These are phyloP conservation scores for Leucosticte australis DNA, from an alignment of 2,113 vertebrate genomes.

Conservation along the genomic window DNA sequence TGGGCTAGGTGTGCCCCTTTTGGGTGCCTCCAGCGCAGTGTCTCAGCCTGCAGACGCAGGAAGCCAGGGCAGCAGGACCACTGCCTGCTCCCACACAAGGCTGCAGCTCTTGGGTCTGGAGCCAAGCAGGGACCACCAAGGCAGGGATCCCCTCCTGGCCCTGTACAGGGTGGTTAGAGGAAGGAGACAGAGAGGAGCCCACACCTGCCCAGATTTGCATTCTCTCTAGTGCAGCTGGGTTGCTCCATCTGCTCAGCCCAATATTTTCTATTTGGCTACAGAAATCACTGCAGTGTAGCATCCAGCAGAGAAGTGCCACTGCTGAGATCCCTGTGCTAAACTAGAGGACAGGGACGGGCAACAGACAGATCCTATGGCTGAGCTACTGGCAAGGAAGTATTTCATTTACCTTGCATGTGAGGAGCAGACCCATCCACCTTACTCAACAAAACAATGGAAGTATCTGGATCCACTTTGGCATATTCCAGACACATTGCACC, in stretches of 20 bases:
- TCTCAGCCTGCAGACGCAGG: background rate
- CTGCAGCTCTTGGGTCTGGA: background rate
- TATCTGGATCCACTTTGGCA: background rate
- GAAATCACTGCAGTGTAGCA: background rate
- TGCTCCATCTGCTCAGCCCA: background rate
- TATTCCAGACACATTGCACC: background rate
- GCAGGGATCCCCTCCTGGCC: background rate
- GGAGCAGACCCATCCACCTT: background rate
- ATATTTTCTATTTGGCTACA: background rate
- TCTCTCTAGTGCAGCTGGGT: background rate
- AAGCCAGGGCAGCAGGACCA: background rate
- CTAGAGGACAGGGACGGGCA: background rate
- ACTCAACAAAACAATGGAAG: background rate
- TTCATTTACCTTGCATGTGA: background rate
- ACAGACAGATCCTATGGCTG: background rate
- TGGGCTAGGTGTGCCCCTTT: accelerated
- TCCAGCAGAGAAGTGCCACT: background rate
- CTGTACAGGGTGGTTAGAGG: background rate
- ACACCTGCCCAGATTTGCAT: background rate
- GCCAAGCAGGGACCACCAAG: background rate
- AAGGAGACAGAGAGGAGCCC: background rate
- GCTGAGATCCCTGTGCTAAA: background rate
- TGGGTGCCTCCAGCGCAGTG: accelerated
- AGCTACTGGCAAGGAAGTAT: background rate
- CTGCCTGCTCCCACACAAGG: background rate